These are phyloP conservation scores for Gouania willdenowi DNA, from an alignment of 2,797 vertebrate genomes.

Conservation along the genomic window DNA sequence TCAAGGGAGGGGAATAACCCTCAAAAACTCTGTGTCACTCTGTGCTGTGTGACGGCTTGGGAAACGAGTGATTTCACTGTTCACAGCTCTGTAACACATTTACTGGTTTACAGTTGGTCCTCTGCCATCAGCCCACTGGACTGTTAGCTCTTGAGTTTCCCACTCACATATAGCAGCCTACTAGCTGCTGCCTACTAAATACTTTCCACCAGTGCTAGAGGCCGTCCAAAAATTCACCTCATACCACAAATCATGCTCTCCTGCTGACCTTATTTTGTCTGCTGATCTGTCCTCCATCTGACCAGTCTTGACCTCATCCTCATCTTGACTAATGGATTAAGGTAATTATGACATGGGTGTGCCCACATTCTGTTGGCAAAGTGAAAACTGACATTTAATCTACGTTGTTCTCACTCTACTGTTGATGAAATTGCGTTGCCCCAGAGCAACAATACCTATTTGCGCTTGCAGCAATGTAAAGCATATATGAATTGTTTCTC, in stretches of 20 bases:
- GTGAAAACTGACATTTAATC: constrained; percentile 91
- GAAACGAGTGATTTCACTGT: constrained; percentile 23
- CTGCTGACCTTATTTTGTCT: constrained; percentile 56
- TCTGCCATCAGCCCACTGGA: constrained; percentile 17
- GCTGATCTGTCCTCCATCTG: constrained; percentile 54
- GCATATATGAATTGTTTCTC: constrained; percentile 4
- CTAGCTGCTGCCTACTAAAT: constrained; percentile 39
- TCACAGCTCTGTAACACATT: constrained; percentile 52
- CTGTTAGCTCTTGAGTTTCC: constrained; percentile 5
- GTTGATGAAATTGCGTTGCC: constrained; percentile 79
- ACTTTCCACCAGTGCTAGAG: constrained; percentile 47
- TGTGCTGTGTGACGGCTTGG: constrained; percentile 21
- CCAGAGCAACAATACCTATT: constrained; percentile 21
- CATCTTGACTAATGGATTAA: constrained; percentile 87
- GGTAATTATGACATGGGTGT: constrained; percentile 90
- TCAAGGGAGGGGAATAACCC: constrained; percentile 13
- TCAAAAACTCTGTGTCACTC: constrained; percentile 18
- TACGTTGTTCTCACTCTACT: constrained; percentile 82
- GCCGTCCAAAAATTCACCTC: constrained; percentile 45
- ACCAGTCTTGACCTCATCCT: constrained; percentile 71
- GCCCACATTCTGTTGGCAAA: constrained; percentile 86
- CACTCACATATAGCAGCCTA: constrained; percentile 22
- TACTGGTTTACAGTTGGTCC: constrained; percentile 41
- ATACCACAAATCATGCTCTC: constrained; percentile 45
- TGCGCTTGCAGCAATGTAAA: constrained; percentile 9